Percentiles rank a stretch among this genome's conserved stretches.
These are phyloP conservation scores for Synergus itoensis DNA, from an alignment of 2,888 invertebrate genomes.

Conservation along the genomic window DNA sequence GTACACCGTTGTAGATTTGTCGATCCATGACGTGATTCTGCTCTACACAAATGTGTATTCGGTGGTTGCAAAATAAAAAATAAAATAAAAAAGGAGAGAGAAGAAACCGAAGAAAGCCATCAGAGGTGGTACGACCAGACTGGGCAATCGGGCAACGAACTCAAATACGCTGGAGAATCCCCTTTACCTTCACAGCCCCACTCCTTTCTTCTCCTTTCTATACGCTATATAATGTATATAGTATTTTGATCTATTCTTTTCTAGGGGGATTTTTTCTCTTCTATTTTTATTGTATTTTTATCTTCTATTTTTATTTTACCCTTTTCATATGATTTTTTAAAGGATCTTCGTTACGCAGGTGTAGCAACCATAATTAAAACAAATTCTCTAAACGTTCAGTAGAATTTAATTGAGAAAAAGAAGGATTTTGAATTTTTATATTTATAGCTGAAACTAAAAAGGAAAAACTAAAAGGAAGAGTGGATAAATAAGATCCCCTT, in stretches of 20 bases:
- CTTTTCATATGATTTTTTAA: neutral
- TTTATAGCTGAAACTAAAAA: too few relatives aligned
- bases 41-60: constrained; percentile 39
- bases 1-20: constrained; percentile 56
- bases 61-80: neutral
- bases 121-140: neutral
- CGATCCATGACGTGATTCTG: constrained; percentile 66
- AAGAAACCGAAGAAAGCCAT: constrained; percentile 8
- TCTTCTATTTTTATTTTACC: neutral
- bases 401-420: too few relatives aligned
- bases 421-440: constrained; percentile 15
- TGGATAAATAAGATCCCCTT: neutral
- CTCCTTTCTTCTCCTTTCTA: neutral
- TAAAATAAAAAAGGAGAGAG: constrained; percentile 1
- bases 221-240: neutral
- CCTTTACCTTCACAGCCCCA: neutral
- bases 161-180: neutral
- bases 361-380: too few relatives aligned
- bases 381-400: too few relatives aligned
- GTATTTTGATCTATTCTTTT: neutral
- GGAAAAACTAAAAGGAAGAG: too few relatives aligned
- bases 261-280: neutral
- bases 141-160: constrained; percentile 16
- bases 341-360: neutral
- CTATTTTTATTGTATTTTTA: neutral